phyloP scores from a whole-genome alignment of 2,113 vertebrate genomes.

The Actenoides lindsayi region DNA sequence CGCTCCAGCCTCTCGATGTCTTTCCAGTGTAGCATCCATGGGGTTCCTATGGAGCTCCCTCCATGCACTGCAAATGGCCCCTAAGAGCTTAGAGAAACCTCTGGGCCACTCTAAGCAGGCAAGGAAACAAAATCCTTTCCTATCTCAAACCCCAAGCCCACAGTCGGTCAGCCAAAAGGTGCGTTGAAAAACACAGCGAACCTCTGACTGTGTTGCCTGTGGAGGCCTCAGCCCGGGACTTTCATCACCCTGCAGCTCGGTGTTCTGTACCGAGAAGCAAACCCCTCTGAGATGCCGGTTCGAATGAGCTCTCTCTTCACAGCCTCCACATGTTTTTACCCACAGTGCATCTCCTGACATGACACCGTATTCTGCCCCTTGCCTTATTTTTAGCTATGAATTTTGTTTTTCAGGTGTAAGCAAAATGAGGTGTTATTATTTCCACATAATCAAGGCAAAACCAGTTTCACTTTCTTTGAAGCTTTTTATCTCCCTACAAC shows the following conservation, averaged over 20 bases:
- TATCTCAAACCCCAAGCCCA: background rate
- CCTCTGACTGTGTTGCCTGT: too few species aligned
- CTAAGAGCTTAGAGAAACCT: background rate
- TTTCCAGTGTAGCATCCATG: background rate
- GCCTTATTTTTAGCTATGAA: background rate
- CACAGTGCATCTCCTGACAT: background rate
- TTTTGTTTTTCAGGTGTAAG: background rate
- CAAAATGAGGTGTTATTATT: background rate
- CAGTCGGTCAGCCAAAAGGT: background rate
- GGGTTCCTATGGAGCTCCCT: background rate
- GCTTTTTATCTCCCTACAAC: slow-evolving; percentile 55
- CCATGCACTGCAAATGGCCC: rapidly evolving
- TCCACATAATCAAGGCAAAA: slow-evolving; percentile 40
- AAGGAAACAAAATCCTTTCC: background rate
- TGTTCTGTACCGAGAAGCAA: background rate
- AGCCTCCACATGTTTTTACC: background rate
- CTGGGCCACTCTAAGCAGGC: background rate
- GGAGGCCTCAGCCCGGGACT: background rate
- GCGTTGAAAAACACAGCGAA: background rate
- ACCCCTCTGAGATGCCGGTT: background rate
- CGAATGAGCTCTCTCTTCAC: rapidly evolving
- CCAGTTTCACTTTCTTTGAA: slow-evolving; percentile 65
- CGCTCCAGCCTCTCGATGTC: too few species aligned
- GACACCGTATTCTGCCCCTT: rapidly evolving
- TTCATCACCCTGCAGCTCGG: background rate